Evolutionary conservation across 2,797 vertebrate genomes (phyloP).

Genomic region (Periophthalmus magnuspinnatus): DNA sequence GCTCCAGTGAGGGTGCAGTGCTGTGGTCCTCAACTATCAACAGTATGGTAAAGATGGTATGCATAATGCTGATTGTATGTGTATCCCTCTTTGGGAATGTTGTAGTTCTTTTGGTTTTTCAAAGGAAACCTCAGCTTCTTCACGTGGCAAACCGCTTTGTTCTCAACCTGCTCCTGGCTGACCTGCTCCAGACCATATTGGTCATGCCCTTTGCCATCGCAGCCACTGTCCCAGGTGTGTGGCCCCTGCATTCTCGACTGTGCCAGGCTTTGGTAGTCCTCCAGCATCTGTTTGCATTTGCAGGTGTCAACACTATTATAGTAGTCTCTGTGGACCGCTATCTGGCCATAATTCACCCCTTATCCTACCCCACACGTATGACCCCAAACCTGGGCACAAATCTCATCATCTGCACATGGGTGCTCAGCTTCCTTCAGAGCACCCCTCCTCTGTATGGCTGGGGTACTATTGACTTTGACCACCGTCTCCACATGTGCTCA

Average conservation of each 20-base stretch:
- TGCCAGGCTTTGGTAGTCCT: conserved; percentile 87
- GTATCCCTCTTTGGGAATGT: conserved; percentile 85
- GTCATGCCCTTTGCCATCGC: conserved; percentile 89
- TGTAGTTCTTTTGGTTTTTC: conserved; percentile 84
- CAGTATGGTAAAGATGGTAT: conserved; percentile 76
- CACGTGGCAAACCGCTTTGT: conserved; percentile 90
- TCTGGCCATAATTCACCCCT: conserved; percentile 88
- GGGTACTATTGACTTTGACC: conserved; percentile 85
- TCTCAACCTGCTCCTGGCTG: conserved; percentile 87
- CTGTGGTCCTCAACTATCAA: conserved; percentile 59
- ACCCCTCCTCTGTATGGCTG: conserved; percentile 88
- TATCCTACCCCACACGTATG: conserved; percentile 88
- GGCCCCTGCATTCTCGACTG: conserved; percentile 83
- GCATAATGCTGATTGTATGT: conserved; percentile 82
- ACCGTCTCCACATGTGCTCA: conserved; percentile 79
- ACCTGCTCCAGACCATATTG: conserved; percentile 84
- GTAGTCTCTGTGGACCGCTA: conserved; percentile 89
- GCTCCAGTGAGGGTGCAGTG: conserved; percentile 8
- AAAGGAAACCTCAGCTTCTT: conserved; percentile 87
- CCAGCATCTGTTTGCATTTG: conserved; percentile 90
- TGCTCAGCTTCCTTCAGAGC: conserved; percentile 84
- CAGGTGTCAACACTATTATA: conserved; percentile 88
- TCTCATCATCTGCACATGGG: conserved; percentile 86
- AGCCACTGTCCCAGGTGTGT: conserved; percentile 80
- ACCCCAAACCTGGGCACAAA: conserved; percentile 83